These are phyloP conservation scores for Otus sunia DNA, from an alignment of 2,113 vertebrate genomes.

Conservation along the genomic window DNA sequence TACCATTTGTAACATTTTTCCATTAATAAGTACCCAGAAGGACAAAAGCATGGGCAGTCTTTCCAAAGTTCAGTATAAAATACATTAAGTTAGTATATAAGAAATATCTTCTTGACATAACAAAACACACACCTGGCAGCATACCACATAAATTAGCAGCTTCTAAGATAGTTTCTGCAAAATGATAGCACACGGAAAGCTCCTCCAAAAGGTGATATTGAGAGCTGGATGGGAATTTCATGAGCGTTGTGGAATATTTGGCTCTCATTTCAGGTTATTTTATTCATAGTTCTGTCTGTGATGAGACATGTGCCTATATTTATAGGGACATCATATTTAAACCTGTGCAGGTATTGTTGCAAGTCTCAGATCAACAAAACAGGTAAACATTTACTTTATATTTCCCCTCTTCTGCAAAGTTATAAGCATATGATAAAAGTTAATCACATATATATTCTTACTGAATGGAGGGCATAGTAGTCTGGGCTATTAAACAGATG, in stretches of 20 bases:
- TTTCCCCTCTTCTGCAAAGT: not conserved
- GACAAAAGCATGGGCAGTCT: constrained; percentile 52
- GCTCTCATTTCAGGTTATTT: constrained; percentile 10
- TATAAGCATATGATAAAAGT: not conserved
- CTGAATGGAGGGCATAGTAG: not conserved
- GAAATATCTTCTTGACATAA: constrained; percentile 4
- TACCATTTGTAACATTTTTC: constrained; percentile 68
- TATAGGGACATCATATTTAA: not conserved
- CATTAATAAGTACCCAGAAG: constrained; percentile 62
- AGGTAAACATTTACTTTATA: not conserved
- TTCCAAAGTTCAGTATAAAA: constrained; percentile 5
- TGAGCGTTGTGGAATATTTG: constrained; percentile 3
- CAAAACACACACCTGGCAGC: not conserved
- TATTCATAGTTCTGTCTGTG: constrained; percentile 27
- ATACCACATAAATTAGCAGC: not conserved
- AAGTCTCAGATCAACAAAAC: not conserved
- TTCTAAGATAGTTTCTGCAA: not conserved
- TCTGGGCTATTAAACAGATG: not conserved
- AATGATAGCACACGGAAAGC: not conserved
- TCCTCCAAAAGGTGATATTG: not conserved
- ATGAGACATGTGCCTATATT: not conserved
- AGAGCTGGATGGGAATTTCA: not conserved
- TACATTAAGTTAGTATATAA: constrained; percentile 38
- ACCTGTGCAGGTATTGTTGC: not conserved
- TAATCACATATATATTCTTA: not conserved